phyloP scores from a whole-genome alignment of 1,140 invertebrate species.

The Forficula auricularia region DNA sequence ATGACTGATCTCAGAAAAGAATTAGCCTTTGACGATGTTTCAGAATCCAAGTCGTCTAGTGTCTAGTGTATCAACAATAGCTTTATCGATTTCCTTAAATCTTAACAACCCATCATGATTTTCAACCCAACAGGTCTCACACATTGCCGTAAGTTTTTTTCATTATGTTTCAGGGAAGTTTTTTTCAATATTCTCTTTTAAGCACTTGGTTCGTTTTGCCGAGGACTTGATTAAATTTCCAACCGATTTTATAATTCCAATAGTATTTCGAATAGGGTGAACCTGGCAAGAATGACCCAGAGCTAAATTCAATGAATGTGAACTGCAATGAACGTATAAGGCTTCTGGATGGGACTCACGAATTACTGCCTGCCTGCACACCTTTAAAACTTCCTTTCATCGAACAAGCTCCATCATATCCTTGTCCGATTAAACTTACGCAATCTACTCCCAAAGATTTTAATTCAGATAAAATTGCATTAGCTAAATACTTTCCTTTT shows the following conservation, averaged over 20 bases:
- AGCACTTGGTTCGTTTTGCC: conserved; percentile 3
- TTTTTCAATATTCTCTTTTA: conserved; percentile 2
- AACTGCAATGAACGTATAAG: conserved; percentile 8
- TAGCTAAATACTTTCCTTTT: conserved; percentile 13
- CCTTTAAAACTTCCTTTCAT: conserved; percentile 18
- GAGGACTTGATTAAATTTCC: conserved; percentile 5
- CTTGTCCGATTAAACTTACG: conserved; percentile 16
- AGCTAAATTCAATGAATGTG: conserved; percentile 10
- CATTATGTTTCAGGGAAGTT: conserved; percentile 5
- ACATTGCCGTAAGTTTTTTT: conserved; percentile 7
- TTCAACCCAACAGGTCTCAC: conserved; percentile 12
- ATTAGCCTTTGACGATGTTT: conserved; percentile 7
- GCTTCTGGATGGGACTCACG: conserved; percentile 2
- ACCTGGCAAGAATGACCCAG: conserved; percentile 8
- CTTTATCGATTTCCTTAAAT: conserved; percentile 6
- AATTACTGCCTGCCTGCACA: conserved; percentile 6
- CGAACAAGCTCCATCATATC: conserved; percentile 19
- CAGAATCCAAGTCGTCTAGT: conserved; percentile 5
- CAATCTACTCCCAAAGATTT: conserved; percentile 15
- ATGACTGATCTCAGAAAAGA: too few relatives aligned
- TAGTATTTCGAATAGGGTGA: conserved; percentile 7
- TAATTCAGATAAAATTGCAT: conserved; percentile 12
- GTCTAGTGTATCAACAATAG: conserved; percentile 7
- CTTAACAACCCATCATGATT: conserved; percentile 4
- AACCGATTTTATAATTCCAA: conserved; percentile 9